Conservation (phyloP, 2,888 invertebrate genomes). For the Trileptium ribeirensis region DNA sequence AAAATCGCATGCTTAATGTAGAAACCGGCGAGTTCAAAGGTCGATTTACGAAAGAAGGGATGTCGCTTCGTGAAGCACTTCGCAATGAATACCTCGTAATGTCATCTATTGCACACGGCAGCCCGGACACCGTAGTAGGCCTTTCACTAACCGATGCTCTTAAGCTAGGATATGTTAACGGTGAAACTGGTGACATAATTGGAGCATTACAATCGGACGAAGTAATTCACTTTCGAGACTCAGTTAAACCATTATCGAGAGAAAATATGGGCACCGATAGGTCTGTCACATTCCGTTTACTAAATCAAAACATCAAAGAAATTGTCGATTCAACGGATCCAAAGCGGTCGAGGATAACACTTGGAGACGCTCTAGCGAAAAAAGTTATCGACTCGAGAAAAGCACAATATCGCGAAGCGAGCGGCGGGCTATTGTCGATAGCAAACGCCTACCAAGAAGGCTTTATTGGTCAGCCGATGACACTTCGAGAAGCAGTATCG, state of each 20-base stretch:
- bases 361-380: constrained; percentile 65
- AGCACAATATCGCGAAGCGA: constrained; percentile 68
- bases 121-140: neutral
- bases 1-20: constrained; percentile 52
- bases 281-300: too few relatives aligned
- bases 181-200: neutral
- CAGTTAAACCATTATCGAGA: neutral
- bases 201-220: neutral
- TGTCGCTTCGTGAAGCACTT: constrained; percentile 55
- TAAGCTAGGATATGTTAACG: neutral
- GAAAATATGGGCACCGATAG: neutral
- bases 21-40: constrained; percentile 54
- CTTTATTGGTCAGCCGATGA: constrained; percentile 74
- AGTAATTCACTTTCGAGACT: neutral
- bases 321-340: neutral
- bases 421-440: constrained; percentile 68
- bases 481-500: constrained; percentile 73
- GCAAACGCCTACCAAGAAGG: constrained; percentile 70
- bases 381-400: constrained; percentile 69
- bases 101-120: neutral
- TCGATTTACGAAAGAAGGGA: constrained; percentile 48
- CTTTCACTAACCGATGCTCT: neutral
- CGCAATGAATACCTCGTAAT: constrained; percentile 34
- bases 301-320: neutral
- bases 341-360: constrained; percentile 60